Evolutionary conservation across 2,113 vertebrate species (phyloP), one percentile per base, ranked within the genome.

Genomic region (Myanophis thanlyinensis): DNA sequence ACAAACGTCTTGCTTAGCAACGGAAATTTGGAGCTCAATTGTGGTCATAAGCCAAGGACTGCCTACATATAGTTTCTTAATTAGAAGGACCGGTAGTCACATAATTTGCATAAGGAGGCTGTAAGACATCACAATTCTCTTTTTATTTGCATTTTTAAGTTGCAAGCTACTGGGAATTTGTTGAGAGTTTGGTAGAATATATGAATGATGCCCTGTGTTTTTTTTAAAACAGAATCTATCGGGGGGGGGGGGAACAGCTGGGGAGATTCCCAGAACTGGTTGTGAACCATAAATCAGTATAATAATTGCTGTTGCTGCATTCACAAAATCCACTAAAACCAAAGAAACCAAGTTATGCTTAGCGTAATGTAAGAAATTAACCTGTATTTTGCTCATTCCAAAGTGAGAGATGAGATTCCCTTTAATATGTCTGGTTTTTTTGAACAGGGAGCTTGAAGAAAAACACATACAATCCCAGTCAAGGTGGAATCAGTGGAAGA

Each of bases 401-500:
- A 53, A 54, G 46, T 12, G 5, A 67, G 27, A n/a, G 30, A 13
- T 67, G 30, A 3, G 13, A 84, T 47, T 40, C 15, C 11, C 5
- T 44, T 44, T 48, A n/a, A 47, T 4, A 9, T 54, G 23, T 54
- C 25, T 92, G 22, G 22, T 11, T 30, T 90, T 89, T 88, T 88
- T 93, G 52, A 23, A 22, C 95, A 98, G 98, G 95, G 94, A 93
- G 56, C 94, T 22, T 93, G 96, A 96, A 91, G 94, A 97, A 85
- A 92, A 93, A 48, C 93, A 96, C 7, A 92, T 92, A 93, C 94
- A 97, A 92, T 48, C 51, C 11, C 97, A 95, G 91, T 96, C 96
- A 35, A 96, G 89, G 89, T 98, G 98, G 98, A 94, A 97, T 88
- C 98, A 98, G 91, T 98, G 98, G 98, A 98, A 94, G 89, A 96